Evolutionary conservation across 1,140 invertebrate genomes (phyloP), one percentile per base, ranked within the genome.

Genomic region (Dendrolimus punctatus): DNA sequence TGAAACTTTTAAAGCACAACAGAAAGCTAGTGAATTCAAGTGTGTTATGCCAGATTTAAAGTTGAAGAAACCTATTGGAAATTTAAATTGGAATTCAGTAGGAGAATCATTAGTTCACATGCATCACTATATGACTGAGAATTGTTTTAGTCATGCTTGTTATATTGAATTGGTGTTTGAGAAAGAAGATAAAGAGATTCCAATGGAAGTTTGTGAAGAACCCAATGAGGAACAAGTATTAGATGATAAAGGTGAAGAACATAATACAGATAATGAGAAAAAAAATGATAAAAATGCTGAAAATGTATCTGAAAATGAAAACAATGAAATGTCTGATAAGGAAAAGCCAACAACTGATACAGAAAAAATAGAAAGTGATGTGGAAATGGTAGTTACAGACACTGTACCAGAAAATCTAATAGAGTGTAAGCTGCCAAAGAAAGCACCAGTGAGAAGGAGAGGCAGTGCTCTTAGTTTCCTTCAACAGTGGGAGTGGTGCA

Each of bases 401-500:
- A 53, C 55, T 53, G 47, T 58, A 49, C 9, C 53, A 46, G 76
- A 74, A 40, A 61, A 53, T 41, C 54, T 54, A 38, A 50, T 66
- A 44, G 73, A 81, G 36, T 61, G 59, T 7, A 91, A 89, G 63
- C 83, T 85, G 47, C 78, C 71, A 38, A 90, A 89, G 56, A 91
- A 90, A 68, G 67, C 87, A 6, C 88, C 89, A 40, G 90, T 89
- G 9, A 88, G 92, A 58, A 84, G 92, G 39, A 88, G 92, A 78
- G 87, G 90, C 6, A 93, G 92, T 73, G 91, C 91, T 38, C 72
- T 93, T 0, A 91, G 89, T 41, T 90, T 92, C 57, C 76, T 93
- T 6, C 90, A 94, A 60, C 91, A 92, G 58, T 92, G 92, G 90
- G 91, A 92, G 37, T 93, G 92, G 90, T 92, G 93, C 62, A 93